Evolutionary conservation across 2,888 invertebrate genomes (phyloP).

Genomic region (Lepidochrysops patricia): DNA sequence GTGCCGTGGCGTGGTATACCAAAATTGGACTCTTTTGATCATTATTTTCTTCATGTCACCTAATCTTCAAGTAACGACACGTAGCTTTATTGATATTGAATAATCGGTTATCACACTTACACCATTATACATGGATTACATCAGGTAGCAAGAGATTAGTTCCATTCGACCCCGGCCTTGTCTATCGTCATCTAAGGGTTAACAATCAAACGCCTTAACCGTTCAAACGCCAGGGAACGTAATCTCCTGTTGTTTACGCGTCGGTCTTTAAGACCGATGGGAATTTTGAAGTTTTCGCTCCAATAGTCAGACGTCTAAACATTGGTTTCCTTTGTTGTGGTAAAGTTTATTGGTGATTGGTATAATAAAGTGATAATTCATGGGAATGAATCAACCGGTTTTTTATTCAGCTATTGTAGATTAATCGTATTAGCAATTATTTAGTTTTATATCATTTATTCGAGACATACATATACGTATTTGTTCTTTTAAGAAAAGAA

Average conservation of each 20-base stretch:
- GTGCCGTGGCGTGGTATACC: no score
- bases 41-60: neutral
- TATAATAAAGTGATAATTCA: constrained; percentile 21
- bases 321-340: constrained; percentile 46
- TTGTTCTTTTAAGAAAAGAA: neutral
- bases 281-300: constrained; percentile 57
- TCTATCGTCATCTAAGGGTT: constrained; percentile 43
- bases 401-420: neutral
- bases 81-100: constrained; percentile 2
- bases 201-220: constrained; percentile 45
- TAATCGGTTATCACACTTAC: constrained; percentile 21
- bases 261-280: constrained; percentile 42
- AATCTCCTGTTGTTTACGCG: constrained; percentile 29
- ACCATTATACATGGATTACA: constrained; percentile 27
- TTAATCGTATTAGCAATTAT: neutral
- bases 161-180: constrained; percentile 35
- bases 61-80: neutral
- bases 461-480: no score
- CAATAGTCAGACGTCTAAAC: constrained; percentile 53
- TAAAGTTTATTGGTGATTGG: constrained; percentile 34
- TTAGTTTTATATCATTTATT: neutral
- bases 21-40: neutral
- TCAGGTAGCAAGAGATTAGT: constrained; percentile 38
- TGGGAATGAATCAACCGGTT: constrained; percentile 20
- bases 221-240: constrained; percentile 38